A percentile compares a stretch with the other conserved stretches of the same genome.
Conservation (phyloP, 2,797 vertebrate species). For the Myotis planiceps region DNA sequence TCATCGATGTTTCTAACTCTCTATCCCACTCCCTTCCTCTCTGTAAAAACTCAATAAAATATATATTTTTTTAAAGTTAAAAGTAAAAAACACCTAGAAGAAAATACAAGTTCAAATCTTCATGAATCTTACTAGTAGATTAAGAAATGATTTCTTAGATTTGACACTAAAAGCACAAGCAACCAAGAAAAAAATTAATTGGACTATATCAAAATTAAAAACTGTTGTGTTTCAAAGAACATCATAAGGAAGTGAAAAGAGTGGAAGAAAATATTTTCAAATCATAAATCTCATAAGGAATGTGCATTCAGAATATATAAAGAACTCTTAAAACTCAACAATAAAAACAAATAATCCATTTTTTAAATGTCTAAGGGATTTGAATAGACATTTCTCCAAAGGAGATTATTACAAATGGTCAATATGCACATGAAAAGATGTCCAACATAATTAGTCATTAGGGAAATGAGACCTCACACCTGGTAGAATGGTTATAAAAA, state of each 20-base stretch:
- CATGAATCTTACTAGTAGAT: too few species aligned
- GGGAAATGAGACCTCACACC: background rate
- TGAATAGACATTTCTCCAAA: too few species aligned
- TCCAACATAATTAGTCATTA: background rate
- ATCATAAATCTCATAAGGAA: slow-evolving; percentile 4
- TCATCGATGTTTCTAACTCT: too few species aligned
- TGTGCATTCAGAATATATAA: background rate
- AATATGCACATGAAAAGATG: background rate
- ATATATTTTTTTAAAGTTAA: too few species aligned
- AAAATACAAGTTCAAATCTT: too few species aligned
- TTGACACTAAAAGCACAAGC: background rate
- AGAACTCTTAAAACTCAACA: slow-evolving; percentile 14
- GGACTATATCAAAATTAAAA: background rate
- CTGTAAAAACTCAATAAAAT: too few species aligned
- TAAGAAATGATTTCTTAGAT: too few species aligned
- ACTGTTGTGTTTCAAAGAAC: background rate
- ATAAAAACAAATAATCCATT: background rate
- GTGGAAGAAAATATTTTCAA: slow-evolving; percentile 1
- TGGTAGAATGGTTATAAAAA: background rate
- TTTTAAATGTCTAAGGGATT: background rate
- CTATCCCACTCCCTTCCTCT: too few species aligned
- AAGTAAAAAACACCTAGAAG: too few species aligned
- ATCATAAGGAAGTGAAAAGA: slow-evolving; percentile 41
- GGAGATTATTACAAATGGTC: too few species aligned
- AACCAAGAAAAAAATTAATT: background rate